Conservation (phyloP, 2,797 vertebrate genomes). For the Smutsia temminckii region DNA sequence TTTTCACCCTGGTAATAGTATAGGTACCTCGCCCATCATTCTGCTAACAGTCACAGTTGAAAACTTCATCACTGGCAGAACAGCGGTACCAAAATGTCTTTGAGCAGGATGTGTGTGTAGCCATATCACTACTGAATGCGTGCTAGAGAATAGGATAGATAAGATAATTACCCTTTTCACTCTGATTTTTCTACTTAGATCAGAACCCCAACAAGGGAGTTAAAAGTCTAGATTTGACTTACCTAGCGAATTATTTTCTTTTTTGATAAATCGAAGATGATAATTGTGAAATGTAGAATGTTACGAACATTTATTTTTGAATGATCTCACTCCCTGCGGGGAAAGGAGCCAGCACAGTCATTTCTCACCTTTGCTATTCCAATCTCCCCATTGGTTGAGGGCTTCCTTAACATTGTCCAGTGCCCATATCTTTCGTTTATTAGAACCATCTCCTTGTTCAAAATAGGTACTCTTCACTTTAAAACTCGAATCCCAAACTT, state of each 20-base stretch:
- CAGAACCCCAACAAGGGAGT: neutral
- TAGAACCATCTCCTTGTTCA: too few relatives aligned
- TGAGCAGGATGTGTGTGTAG: neutral
- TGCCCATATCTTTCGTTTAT: too few relatives aligned
- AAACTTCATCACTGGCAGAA: neutral
- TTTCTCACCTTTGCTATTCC: neutral
- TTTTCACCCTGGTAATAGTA: neutral
- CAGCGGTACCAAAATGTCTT: neutral
- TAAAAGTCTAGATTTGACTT: neutral
- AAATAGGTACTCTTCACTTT: too few relatives aligned
- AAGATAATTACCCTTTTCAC: neutral
- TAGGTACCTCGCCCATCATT: neutral
- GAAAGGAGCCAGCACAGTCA: neutral
- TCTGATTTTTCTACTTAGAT: neutral
- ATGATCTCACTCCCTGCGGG: neutral
- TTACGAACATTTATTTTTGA: neutral
- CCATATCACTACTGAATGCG: neutral
- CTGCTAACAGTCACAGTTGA: neutral
- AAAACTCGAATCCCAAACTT: too few relatives aligned
- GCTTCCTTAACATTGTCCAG: too few relatives aligned
- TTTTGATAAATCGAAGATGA: neutral
- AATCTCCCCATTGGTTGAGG: too few relatives aligned
- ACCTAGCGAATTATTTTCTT: neutral
- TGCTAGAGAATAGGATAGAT: neutral
- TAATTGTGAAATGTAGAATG: neutral